Evolutionary conservation across 2,113 vertebrate species (phyloP), one percentile per base, ranked within the genome.

Genomic region (Neogobius melanostomus): DNA sequence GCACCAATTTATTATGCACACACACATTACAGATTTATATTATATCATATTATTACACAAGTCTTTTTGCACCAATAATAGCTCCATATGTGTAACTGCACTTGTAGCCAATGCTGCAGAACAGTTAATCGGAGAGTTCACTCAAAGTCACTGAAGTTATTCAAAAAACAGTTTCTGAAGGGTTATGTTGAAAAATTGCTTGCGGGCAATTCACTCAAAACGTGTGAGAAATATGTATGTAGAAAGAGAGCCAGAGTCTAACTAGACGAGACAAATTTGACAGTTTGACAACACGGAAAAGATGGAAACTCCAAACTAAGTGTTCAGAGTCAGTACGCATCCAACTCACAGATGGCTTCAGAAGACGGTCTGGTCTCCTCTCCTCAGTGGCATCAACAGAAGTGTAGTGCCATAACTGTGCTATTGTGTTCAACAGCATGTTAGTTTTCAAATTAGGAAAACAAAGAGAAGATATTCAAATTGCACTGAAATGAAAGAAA

Each of bases 371-470:
- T 61, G 36, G 2, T 45, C 14, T 61, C 59, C 42, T 45, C 42
- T 42, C 44, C 59, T n/a, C 7, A 45, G 15, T 45, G 57, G 45
- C 59, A 4, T 15, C 42, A 45, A 8, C 36, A 43, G 36, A 15
- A 43, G 11, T 60, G 59, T 44, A 8, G 59, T 9, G 59, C 59
- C 42, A 45, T 61, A 61, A 44, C 59, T 16, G 15, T 42, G 7
- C 59, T 45, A 45, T 61, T 45, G 59, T 61, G 59, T 61, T 42
- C 12, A 42, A 61, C 59, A 61, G 59, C 42, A 61, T 61, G 59
- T 44, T 45, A 43, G 36, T 14, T 5, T 8, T 61, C 42, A 44
- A 61, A 44, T 10, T 45, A 8, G 43, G 12, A 15, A n/a, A 44
- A n/a, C 42, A 45, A 44, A 61, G 8, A 61, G 7, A 61, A 44